Evolutionary conservation across 1,140 invertebrate genomes (phyloP), one percentile per base, ranked within the genome.

Genomic region (Chrysoperla carnea): DNA sequence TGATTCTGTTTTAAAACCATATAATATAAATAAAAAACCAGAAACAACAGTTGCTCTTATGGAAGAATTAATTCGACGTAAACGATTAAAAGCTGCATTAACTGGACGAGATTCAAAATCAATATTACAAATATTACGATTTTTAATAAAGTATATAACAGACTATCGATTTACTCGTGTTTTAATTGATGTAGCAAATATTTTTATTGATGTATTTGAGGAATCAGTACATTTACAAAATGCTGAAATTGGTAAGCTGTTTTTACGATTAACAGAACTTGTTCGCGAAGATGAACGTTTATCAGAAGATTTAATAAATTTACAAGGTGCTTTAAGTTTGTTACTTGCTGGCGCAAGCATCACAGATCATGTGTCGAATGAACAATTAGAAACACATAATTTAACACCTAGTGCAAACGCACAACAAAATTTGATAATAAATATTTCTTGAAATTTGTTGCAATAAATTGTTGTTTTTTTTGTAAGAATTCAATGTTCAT

Each of bases 51-150:
- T 90, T 37, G 72, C 76, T 40, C 62, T 93, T 5, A 68, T 93
- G 46, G 81, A 87, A 59, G 90, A 96, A 63, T 61, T 95, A 29
- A 76, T 83, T 11, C 71, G 80, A 55, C 71, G 84, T 33, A 72
- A 78, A 59, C 79, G 76, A n/a, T 57, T 88, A 29, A 59, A 68
- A 50, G 67, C 73, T 48, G 84, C 87, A 4, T 60, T 92, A 5
- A 66, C 70, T 29, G 75, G 75, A 12, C 66, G 83, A 51, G 68
- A 77, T 46, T 73, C 75, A 37, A 75, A 78, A 49, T 69, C 71
- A 28, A 56, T 92, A 13, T 57, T 66, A 6, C 56, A 61, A 41
- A 65, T 93, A 44, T 54, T 92, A 0, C 74, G 72, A 47, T 94
- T 90, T 61, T 64, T 92, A n/a, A 74, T 72, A 42, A 75, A 66